Evolutionary conservation across 2,113 vertebrate genomes (phyloP).

Genomic region (Pachycephala philippinensis): DNA sequence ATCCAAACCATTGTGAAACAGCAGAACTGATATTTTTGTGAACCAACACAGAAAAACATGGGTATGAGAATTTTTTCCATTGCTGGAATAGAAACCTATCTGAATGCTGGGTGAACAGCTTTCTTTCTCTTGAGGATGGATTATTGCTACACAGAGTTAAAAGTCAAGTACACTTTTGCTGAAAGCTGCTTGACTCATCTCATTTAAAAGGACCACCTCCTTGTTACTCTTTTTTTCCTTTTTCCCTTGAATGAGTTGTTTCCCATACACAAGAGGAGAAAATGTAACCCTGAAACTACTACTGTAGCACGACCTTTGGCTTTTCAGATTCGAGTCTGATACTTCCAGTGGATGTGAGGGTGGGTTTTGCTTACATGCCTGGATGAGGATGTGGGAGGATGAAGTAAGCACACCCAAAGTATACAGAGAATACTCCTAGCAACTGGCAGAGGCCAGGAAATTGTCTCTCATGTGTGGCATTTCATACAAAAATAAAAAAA

Average conservation of each 20-base stretch:
- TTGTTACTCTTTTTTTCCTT: not conserved
- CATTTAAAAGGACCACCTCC: not conserved
- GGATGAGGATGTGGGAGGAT: not conserved
- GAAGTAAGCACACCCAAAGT: not conserved
- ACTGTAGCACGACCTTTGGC: not conserved
- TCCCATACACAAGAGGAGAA: not conserved
- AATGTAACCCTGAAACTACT: not conserved
- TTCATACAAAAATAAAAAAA: not conserved
- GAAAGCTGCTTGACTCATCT: not conserved
- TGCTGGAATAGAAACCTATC: not conserved
- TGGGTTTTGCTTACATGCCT: not conserved
- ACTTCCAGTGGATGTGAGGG: not conserved
- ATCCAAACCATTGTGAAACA: not conserved
- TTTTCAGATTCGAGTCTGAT: not conserved
- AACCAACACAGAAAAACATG: rapidly evolving
- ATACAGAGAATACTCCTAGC: not conserved
- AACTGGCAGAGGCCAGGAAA: not conserved
- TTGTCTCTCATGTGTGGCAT: not conserved
- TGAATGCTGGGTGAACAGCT: not conserved
- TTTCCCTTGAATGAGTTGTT: not conserved
- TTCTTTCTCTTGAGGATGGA: not conserved
- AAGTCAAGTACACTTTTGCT: not conserved
- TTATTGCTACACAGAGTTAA: not conserved
- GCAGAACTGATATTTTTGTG: not conserved
- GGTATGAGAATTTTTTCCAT: not conserved